Base-by-base conservation (phyloP, 2,113 vertebrate species). In the Hystrix cristata region DNA sequence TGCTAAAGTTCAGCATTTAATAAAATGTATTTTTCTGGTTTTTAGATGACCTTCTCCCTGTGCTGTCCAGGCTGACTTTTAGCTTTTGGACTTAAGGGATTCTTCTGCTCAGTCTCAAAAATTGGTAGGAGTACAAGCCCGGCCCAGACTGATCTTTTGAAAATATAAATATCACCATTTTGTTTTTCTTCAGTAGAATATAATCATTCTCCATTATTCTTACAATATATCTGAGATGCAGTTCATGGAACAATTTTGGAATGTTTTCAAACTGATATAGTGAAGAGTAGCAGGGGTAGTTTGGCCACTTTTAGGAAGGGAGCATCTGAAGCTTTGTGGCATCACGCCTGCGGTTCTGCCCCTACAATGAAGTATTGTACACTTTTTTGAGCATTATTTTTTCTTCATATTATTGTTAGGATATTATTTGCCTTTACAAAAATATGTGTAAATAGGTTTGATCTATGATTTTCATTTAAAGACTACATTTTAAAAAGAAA, bases 11-110 rank as follows among this genome's bases (percentile, higher is more conserved):
- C 38, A 92, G 38, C 21, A 60, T 83, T 83, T 86, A 62, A 83
- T 79, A 1, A 87, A 48, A 31, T 91, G 43, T 60, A 83, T 34
- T 19, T 79, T 34, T 79, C 14, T 15, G 43, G 43, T 62, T 62
- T 83, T 60, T 13, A 82, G 80, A 25, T 60, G 13, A 3, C 11
- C 5, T 74, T 14, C 38, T 82, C 7, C 19, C 4, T 43, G 0
- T 29, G 5, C 38, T n/a, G 15, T 3, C 3, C 14, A 65, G 9
- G 0, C 21, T 55, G 11, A 9, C 3, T 3, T 65, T 7, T 1
- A 14, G 4, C 0, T 78, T 48, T 12, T 55, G 34, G 1, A 18
- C 5, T 67, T 53, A 55, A 86, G 14, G 27, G 3, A 46, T 29
- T 13, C 27, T 55, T 7, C 34, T 34, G 12, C 9, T 82, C 46